Percentiles rank a stretch among this genome's conserved stretches.
These are phyloP conservation scores for Betta splendens DNA, from an alignment of 2,797 vertebrate species.

Conservation along the genomic window DNA sequence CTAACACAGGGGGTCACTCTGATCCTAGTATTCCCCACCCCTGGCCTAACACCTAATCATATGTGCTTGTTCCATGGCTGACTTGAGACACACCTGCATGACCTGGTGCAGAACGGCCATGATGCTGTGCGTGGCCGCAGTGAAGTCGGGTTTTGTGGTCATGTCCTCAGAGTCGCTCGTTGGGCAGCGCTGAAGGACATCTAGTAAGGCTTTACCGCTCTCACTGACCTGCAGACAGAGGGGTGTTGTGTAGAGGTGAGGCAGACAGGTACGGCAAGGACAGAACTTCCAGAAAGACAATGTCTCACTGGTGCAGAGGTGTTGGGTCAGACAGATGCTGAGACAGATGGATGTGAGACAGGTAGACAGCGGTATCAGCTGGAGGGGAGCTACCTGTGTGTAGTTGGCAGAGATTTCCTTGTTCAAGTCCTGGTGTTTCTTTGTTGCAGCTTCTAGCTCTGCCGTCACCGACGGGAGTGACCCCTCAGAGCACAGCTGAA, in stretches of 20 bases:
- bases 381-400: constrained; percentile 66
- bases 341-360: neutral
- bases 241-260: too few relatives aligned
- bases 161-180: constrained; percentile 86
- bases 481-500: constrained; percentile 88
- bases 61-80: too few relatives aligned
- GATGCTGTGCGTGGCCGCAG: constrained; percentile 90
- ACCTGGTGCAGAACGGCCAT: constrained; percentile 94
- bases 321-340: too few relatives aligned
- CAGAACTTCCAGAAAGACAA: too few relatives aligned
- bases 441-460: constrained; percentile 87
- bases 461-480: constrained; percentile 79
- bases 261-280: too few relatives aligned
- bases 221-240: constrained; percentile 88
- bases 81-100: constrained; percentile 81
- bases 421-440: constrained; percentile 94
- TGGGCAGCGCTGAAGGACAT: constrained; percentile 90
- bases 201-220: constrained; percentile 93
- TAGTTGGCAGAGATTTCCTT: constrained; percentile 87
- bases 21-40: too few relatives aligned
- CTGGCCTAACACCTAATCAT: too few relatives aligned
- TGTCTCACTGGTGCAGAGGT: too few relatives aligned
- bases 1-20: too few relatives aligned
- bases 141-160: constrained; percentile 90
- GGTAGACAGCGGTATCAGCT: too few relatives aligned